Evolutionary conservation across 2,888 invertebrate species (phyloP), one percentile per base, ranked within the genome.

Genomic region (Aphidoletes aphidimyza): DNA sequence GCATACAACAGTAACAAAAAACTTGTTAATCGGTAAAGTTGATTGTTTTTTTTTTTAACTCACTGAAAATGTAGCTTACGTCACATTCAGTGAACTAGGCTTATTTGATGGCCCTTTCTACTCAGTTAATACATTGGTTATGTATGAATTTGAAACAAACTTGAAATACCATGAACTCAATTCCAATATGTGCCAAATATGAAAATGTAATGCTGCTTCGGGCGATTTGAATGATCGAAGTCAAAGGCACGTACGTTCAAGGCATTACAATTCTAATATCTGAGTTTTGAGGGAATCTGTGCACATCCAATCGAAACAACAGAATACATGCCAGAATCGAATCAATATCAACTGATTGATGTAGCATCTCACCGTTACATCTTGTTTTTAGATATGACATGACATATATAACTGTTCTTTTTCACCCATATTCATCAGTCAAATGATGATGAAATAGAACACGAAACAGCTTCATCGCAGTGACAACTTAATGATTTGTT

Each of bases 81-180:
- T 69, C 17, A 9, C 1, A 17, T 6, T 69, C 69, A 1, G 69
- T 30, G 34, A 69, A 30, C 3, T 69, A 34, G 14, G 30, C 69
- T 69, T 69, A 69, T 30, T 69, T 69, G 69, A 69, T n/a, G 34
- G 69, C 30, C 69, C 54, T 54, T 30, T n/a, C n/a, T 34, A 69
- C 6, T 54, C 3, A 69, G 26, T 11, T 54, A 54, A 54, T 26
- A 54, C 54, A 19, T 22, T 54, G n/a, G 2, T 6, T 19, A 30
- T 14, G 22, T 3, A 54, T 22, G 22, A 54, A 5, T 22, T 22
- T n/a, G 22, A n/a, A n/a, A n/a, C 9, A 54, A 22, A 9, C 54
- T 22, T 3, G 22, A 54, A 22, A 22, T n/a, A 8, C 54, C 9
- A 54, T 22, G 22, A 54, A 54, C n/a, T 22, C 5, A 22, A n/a